Base-by-base conservation (phyloP, 2,888 invertebrate genomes). In the Cryptus armator region DNA sequence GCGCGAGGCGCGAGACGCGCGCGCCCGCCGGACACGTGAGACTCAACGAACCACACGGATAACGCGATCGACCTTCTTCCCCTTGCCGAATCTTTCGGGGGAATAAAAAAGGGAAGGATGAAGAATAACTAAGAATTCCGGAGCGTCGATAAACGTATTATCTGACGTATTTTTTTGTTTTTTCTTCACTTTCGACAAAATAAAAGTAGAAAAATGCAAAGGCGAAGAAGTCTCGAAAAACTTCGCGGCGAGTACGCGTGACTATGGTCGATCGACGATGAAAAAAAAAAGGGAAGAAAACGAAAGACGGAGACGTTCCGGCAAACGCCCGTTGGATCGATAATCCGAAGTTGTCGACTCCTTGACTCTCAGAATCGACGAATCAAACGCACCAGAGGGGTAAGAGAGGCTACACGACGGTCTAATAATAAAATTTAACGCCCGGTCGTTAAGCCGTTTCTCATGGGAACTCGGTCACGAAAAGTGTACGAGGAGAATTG, bases 31-130 rank as follows among this genome's bases (percentile, higher is more conserved):
- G 56, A 87, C 89, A 88, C 86, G 88, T 89, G 89, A 90, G 87
- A 56, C 56, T n/a, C 46, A 44, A 67, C 44, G 74, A 75, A 53
- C 68, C 10, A 16, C 53, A 75, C 78, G 82, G 37, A 83, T 84
- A 90, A 87, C 87, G 86, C 80, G 90, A 88, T 88, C 88, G 88
- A 88, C 88, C 87, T 76, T 88, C 85, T 87, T 87, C 44, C 10
- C 0, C 48, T 48, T 48, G 12, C 48, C 48, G 29, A 62, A 62
- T 62, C 14, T 62, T 62, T 24, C 29, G 48, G 6, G 9, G 12
- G 24, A 29, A 29, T 6, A 12, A 59, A 24, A 19, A 24, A 19
- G 14, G 19, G 48, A 29, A 59, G 24, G 59, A 37, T 29, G 5
- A 59, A 5, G 59, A 3, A 4, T 19, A 5, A 37, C 37, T 7